phyloP scores from a whole-genome alignment of 1,140 invertebrate species.

The Oreohelix idahoensis region DNA sequence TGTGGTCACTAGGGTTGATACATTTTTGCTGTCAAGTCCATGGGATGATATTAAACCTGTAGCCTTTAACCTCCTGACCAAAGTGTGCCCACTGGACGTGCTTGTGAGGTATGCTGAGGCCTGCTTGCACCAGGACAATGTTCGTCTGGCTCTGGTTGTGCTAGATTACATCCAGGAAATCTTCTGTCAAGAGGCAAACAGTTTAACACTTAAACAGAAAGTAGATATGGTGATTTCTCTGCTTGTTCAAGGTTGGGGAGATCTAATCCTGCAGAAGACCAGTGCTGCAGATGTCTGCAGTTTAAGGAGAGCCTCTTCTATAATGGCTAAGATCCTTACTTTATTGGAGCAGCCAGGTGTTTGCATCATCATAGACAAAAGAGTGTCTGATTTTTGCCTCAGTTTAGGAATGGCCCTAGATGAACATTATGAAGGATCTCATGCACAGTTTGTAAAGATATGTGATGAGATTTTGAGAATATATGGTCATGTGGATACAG shows the following conservation, averaged over 20 bases:
- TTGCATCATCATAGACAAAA: background rate
- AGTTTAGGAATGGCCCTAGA: background rate
- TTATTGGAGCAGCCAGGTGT: background rate
- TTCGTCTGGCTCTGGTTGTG: background rate
- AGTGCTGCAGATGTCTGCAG: background rate
- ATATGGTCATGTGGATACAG: background rate
- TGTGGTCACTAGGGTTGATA: background rate
- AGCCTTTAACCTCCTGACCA: constrained; percentile 15
- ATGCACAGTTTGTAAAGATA: background rate
- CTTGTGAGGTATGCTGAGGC: constrained; percentile 14
- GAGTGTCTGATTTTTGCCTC: background rate
- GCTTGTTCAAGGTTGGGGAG: constrained; percentile 13
- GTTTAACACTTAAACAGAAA: background rate
- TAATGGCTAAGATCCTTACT: background rate
- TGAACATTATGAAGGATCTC: background rate
- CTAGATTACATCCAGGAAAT: background rate
- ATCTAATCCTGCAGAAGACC: background rate
- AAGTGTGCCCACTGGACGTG: background rate
- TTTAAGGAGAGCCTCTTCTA: background rate
- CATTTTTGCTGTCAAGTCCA: background rate
- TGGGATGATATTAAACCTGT: background rate
- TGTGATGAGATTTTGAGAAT: background rate
- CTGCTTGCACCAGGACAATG: constrained; percentile 9
- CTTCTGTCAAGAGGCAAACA: background rate
- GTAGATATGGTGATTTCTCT: background rate